These are phyloP conservation scores for Sorex maritimensis DNA, from an alignment of 2,797 vertebrate species.

Conservation along the genomic window DNA sequence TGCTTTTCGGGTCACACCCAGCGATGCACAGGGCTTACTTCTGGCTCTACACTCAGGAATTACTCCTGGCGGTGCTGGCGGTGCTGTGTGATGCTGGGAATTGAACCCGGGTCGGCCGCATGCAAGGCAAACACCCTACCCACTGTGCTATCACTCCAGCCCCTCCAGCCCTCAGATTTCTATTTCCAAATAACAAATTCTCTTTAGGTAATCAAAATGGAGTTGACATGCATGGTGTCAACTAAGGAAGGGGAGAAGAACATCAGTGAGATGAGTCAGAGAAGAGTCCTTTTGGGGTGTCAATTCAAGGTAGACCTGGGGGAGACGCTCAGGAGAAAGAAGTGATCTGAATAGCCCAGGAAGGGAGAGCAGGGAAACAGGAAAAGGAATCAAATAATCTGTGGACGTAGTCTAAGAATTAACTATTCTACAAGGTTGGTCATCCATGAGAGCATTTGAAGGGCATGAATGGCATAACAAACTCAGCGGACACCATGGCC, in stretches of 20 bases:
- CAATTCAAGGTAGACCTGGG: background rate
- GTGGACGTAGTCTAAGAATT: background rate
- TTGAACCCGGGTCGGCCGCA: too few species aligned
- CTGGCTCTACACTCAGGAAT: too few species aligned
- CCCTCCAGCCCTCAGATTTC: background rate
- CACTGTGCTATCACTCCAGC: too few species aligned
- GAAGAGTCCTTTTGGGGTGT: background rate
- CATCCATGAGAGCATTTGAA: background rate
- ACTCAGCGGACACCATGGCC: too few species aligned
- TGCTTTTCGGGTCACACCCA: too few species aligned
- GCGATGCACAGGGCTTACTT: too few species aligned
- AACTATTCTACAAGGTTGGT: background rate
- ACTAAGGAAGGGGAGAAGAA: background rate
- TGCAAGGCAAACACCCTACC: too few species aligned
- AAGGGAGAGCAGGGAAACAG: background rate
- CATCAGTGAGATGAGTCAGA: background rate
- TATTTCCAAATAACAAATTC: slow-evolving; percentile 43
- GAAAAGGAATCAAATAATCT: background rate
- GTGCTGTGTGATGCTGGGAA: too few species aligned
- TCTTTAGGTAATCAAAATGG: slow-evolving; percentile 35
- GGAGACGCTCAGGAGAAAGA: background rate
- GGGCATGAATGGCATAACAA: background rate
- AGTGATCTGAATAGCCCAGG: background rate
- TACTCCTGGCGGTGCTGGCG: too few species aligned
- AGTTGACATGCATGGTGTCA: background rate